Evolutionary conservation across 2,888 invertebrate species (phyloP).

Genomic region (Metopia argyrocephala): DNA sequence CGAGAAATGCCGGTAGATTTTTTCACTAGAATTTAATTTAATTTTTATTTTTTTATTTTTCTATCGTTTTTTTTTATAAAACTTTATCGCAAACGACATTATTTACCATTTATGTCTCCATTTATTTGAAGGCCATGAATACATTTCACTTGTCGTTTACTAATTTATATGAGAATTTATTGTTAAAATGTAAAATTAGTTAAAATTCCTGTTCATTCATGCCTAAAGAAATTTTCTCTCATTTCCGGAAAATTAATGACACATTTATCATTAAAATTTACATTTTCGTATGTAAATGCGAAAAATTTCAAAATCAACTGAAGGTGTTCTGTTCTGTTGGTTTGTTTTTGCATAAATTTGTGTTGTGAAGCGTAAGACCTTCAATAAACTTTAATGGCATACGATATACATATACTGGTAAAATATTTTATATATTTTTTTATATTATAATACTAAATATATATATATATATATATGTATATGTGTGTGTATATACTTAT

Average conservation of each 20-base stretch:
- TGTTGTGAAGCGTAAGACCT: neutral
- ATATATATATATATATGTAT: no score
- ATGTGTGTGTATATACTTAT: no score
- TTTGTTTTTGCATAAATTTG: neutral
- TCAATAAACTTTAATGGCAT: neutral
- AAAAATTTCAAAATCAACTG: neutral
- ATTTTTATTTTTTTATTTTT: neutral
- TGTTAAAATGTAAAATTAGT: neutral
- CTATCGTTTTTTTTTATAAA: no score
- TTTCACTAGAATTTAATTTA: no score
- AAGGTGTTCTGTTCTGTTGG: neutral
- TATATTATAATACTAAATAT: no score
- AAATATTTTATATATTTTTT: no score
- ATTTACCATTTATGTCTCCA: neutral
- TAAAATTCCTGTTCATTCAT: constrained; percentile 1
- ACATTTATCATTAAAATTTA: neutral
- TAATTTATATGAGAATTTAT: neutral
- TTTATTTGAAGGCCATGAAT: neutral
- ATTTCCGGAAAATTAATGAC: constrained; percentile 13
- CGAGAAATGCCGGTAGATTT: no score
- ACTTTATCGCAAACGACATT: no score
- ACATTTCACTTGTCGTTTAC: neutral
- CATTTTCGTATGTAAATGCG: constrained; percentile 4
- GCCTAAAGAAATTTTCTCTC: constrained; percentile 1
- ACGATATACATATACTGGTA: no score